phyloP scores from a whole-genome alignment of 2,113 vertebrate species.

The Laticauda colubrina region DNA sequence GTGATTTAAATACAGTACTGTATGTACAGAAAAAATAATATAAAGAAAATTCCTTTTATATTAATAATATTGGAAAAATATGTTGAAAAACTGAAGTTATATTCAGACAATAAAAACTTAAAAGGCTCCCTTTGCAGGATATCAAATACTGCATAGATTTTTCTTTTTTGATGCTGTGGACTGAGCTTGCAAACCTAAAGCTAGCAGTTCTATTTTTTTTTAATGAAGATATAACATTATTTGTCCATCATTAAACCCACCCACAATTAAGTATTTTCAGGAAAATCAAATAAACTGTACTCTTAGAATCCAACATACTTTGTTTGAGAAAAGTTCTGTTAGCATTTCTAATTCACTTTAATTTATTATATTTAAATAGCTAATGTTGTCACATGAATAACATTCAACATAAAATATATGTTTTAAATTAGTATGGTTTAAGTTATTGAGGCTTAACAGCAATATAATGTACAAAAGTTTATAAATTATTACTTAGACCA shows the following conservation, averaged over 20 bases:
- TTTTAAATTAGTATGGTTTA: not conserved
- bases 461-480: not conserved
- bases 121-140: not conserved
- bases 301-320: not conserved
- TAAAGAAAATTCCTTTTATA: not conserved
- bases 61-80: not conserved
- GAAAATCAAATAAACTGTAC: not conserved
- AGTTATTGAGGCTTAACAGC: not conserved
- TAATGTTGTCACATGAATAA: slow-evolving; percentile 2
- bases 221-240: not conserved
- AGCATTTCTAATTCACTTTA: not conserved
- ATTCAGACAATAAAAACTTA: not conserved
- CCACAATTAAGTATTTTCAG: not conserved
- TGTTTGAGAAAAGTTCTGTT: not conserved
- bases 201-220: not conserved
- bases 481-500: slow-evolving; percentile 12
- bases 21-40: not conserved
- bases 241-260: not conserved
- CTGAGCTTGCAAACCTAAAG: not conserved
- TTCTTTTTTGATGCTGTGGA: not conserved
- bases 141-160: not conserved
- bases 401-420: not conserved
- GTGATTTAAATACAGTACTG: not conserved
- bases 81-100: not conserved
- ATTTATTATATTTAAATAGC: slow-evolving; percentile 3